Percentiles rank a stretch among this genome's conserved stretches.
Evolutionary conservation across 1,140 invertebrate species (phyloP).

Genomic region (Episyrphus balteatus): DNA sequence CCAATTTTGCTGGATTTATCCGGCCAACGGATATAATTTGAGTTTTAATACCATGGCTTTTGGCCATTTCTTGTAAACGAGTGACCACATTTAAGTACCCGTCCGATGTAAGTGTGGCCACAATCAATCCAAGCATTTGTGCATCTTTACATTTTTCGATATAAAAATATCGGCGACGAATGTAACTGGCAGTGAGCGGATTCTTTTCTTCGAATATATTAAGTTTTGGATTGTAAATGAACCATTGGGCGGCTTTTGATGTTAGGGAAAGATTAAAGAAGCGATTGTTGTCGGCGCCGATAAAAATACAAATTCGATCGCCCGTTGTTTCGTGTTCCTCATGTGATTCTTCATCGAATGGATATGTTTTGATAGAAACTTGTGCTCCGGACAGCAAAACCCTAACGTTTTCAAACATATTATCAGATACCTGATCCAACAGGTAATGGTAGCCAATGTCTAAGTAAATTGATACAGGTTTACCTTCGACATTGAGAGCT

Average conservation of each 20-base stretch:
- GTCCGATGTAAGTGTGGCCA: slow-evolving; percentile 74
- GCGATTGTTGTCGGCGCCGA: slow-evolving; percentile 41
- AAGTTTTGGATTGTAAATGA: slow-evolving; percentile 18
- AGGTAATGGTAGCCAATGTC: slow-evolving; percentile 58
- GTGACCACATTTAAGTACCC: slow-evolving; percentile 70
- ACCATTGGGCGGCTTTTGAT: slow-evolving; percentile 30
- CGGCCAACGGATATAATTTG: slow-evolving; percentile 90
- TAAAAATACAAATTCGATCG: slow-evolving; percentile 38
- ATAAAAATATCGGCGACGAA: slow-evolving; percentile 70
- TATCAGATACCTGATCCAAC: slow-evolving; percentile 38
- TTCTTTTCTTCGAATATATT: slow-evolving; percentile 18
- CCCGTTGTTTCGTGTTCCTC: slow-evolving; percentile 2
- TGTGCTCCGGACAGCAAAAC: slow-evolving; percentile 13
- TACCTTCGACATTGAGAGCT: slow-evolving; percentile 19
- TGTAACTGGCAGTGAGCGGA: slow-evolving; percentile 39
- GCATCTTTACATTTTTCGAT: slow-evolving; percentile 86
- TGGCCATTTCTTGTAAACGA: slow-evolving; percentile 60
- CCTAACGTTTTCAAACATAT: slow-evolving; percentile 9
- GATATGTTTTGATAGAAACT: slow-evolving; percentile 17
- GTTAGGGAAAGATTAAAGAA: slow-evolving; percentile 44
- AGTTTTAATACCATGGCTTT: slow-evolving; percentile 65
- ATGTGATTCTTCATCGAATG: slow-evolving; percentile 9
- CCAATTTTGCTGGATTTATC: slow-evolving; percentile 82
- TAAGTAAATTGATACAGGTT: slow-evolving; percentile 55
- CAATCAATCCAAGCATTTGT: slow-evolving; percentile 71